A percentile compares a stretch with the other conserved stretches of the same genome.
phyloP scores from a whole-genome alignment of 2,113 vertebrate species.

The Sorex fumeus region DNA sequence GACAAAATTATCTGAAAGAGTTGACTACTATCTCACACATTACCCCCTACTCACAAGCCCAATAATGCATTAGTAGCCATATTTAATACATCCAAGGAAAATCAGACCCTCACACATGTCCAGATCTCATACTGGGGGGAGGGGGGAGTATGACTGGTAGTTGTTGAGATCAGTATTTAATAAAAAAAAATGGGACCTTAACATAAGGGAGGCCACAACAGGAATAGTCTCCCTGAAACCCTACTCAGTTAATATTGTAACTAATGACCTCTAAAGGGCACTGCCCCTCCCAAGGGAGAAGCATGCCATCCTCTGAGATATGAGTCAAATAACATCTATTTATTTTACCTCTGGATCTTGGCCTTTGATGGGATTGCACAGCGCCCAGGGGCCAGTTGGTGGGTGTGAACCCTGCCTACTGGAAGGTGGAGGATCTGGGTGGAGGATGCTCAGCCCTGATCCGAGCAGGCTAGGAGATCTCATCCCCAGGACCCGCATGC shows the following conservation, averaged over 20 bases:
- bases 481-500: no score
- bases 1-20: not conserved
- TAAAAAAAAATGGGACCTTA: not conserved
- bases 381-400: no score
- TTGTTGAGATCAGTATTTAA: no score
- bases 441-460: no score
- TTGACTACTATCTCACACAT: not conserved
- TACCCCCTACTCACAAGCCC: not conserved
- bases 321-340: not conserved
- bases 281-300: not conserved
- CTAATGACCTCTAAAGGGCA: not conserved
- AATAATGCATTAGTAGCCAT: not conserved
- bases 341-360: slow-evolving; percentile 9
- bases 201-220: not conserved
- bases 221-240: not conserved
- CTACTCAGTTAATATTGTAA: not conserved
- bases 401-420: no score
- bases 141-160: no score
- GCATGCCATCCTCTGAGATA: not conserved
- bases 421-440: no score
- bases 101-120: not conserved
- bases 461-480: no score
- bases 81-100: not conserved
- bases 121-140: not conserved
- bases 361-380: no score